Conservation (phyloP, 2,113 vertebrate species). For the Engraulis encrasicolus region DNA sequence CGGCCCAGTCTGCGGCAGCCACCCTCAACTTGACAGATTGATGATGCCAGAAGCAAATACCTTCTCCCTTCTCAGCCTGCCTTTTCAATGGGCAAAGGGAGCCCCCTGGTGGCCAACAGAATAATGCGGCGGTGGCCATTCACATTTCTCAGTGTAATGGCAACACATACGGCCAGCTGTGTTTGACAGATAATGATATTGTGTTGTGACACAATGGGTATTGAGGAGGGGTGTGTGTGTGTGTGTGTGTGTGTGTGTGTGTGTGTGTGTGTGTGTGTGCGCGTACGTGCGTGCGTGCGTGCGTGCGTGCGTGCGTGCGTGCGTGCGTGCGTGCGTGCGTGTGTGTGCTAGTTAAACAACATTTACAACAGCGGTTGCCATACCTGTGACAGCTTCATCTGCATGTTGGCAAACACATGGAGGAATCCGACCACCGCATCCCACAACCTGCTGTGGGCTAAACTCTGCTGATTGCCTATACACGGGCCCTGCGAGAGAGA, state of each 20-base stretch:
- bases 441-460: slow-evolving; percentile 96
- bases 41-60: too few species aligned
- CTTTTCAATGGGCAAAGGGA: slow-evolving; percentile 48
- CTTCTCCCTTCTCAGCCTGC: not conserved
- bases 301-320: slow-evolving; percentile 24
- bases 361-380: not conserved
- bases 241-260: slow-evolving; percentile 15
- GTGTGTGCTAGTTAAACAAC: slow-evolving; percentile 8
- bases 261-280: not conserved
- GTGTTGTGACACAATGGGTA: not conserved
- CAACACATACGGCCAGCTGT: not conserved
- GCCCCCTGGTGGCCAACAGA: slow-evolving; percentile 68
- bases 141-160: too few species aligned
- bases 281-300: slow-evolving; percentile 21
- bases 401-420: slow-evolving; percentile 98
- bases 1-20: not conserved
- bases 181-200: not conserved
- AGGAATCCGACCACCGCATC: slow-evolving; percentile 97
- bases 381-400: slow-evolving; percentile 99
- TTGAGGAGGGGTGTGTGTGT: not conserved
- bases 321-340: slow-evolving; percentile 19
- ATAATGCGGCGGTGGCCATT: not conserved
- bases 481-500: slow-evolving; percentile 85
- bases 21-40: not conserved
- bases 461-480: slow-evolving; percentile 95